Percentiles rank a stretch among this genome's conserved stretches.
Conservation (phyloP, 2,797 vertebrate species). For the Tiaroga cobitis region DNA sequence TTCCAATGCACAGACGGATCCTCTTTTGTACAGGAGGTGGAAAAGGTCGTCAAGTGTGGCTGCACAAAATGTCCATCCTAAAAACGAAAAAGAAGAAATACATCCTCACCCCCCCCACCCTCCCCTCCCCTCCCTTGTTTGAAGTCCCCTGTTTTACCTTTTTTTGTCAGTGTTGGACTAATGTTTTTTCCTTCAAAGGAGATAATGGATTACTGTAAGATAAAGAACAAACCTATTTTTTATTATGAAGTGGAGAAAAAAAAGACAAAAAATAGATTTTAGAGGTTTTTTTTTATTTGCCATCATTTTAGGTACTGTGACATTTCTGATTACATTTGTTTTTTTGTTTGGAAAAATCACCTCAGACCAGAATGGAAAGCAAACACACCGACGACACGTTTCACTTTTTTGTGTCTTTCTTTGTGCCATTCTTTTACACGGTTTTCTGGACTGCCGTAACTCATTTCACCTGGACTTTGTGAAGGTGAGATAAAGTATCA, state of each 20-base stretch:
- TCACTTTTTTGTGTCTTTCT: conserved; percentile 26
- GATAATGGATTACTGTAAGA: conserved; percentile 99
- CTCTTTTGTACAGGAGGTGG: conserved; percentile 96
- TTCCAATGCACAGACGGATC: conserved; percentile 98
- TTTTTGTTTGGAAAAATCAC: conserved; percentile 64
- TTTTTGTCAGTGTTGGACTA: conserved; percentile 88
- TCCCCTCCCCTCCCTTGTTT: conserved; percentile 36
- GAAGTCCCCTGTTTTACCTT: conserved; percentile 67
- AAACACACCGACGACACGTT: conserved; percentile 65
- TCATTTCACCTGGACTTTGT: conserved; percentile 41
- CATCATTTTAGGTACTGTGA: conserved; percentile 77
- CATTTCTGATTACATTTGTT: conserved; percentile 53
- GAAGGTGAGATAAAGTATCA: conserved; percentile 36
- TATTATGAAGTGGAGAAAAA: conserved; percentile 91
- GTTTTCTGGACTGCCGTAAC: conserved; percentile 46
- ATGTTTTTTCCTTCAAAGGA: conserved; percentile 91
- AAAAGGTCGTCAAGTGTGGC: conserved; percentile 97
- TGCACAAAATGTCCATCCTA: conserved; percentile 91
- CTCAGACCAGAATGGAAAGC: conserved; percentile 69
- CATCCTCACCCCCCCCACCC: conserved; percentile 51
- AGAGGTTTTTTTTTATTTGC: conserved; percentile 78
- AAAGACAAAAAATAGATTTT: conserved; percentile 79
- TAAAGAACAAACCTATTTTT: conserved; percentile 99
- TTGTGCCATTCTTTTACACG: conserved; percentile 32
- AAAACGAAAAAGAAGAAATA: conserved; percentile 62